These are phyloP conservation scores for Podarcis cretensis DNA, from an alignment of 2,113 vertebrate genomes.

Conservation along the genomic window DNA sequence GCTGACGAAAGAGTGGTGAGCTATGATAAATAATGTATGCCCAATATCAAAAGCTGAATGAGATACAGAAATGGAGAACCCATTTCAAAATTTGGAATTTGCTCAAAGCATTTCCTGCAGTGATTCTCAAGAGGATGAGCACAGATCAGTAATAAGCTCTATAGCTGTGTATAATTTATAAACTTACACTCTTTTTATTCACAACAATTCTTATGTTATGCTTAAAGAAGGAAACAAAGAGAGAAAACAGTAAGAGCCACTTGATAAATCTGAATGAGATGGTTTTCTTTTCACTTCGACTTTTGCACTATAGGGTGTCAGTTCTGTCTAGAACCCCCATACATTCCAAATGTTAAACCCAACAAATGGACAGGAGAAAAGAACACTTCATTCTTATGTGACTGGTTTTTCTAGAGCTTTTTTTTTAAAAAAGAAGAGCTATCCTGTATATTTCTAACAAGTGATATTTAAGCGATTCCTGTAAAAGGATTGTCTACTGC, in stretches of 20 bases:
- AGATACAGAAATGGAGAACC: conserved; percentile 69
- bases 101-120: conserved; percentile 70
- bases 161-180: conserved; percentile 77
- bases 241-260: conserved; percentile 41
- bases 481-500: conserved; percentile 50
- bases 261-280: conserved; percentile 48
- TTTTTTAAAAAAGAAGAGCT: conserved; percentile 40
- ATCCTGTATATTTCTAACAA: conserved; percentile 38
- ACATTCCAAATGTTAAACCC: conserved; percentile 12
- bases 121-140: conserved; percentile 73
- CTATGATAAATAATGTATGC: conserved; percentile 83
- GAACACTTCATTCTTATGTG: conserved; percentile 25
- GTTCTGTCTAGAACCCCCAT: conserved; percentile 40
- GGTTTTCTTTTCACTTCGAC: conserved; percentile 54
- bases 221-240: conserved; percentile 63
- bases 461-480: conserved; percentile 28
- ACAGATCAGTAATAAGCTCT: conserved; percentile 72
- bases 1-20: conserved; percentile 67
- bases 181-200: conserved; percentile 66
- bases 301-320: conserved; percentile 48
- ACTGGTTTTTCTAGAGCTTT: conserved; percentile 11
- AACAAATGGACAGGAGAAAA: background rate
- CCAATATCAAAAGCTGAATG: conserved; percentile 76
- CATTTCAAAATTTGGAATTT: conserved; percentile 70
- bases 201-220: conserved; percentile 48